A percentile compares a stretch with the other conserved stretches of the same genome.
phyloP scores from a whole-genome alignment of 2,797 vertebrate species.

The Rhadinocentrus ornatus region DNA sequence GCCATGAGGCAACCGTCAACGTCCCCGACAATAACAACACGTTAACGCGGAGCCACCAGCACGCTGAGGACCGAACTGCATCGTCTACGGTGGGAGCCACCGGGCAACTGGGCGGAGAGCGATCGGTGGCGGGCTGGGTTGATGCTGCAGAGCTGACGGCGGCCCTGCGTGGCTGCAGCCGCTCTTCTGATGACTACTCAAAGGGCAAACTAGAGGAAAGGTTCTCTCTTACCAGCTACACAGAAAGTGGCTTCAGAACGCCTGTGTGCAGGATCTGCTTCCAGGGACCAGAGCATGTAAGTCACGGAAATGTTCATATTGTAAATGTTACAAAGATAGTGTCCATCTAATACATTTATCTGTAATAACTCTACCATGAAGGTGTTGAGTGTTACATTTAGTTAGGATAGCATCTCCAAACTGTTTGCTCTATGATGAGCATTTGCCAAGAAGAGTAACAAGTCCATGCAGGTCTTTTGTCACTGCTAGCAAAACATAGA shows the following conservation, averaged over 20 bases:
- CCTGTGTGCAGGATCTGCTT: slow-evolving; percentile 99
- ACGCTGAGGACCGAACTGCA: slow-evolving; percentile 79
- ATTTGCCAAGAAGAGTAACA: slow-evolving; percentile 15
- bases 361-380: background rate
- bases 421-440: background rate
- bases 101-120: slow-evolving; percentile 74
- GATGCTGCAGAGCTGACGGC: slow-evolving; percentile 85
- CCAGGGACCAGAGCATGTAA: slow-evolving; percentile 97
- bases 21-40: slow-evolving; percentile 87
- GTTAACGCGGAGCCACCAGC: slow-evolving; percentile 80
- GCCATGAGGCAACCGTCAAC: slow-evolving; percentile 74
- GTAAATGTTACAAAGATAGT: background rate
- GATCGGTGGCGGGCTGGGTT: slow-evolving; percentile 80
- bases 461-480: slow-evolving; percentile 18
- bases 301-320: slow-evolving; percentile 45
- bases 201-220: slow-evolving; percentile 93
- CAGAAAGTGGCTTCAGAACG: slow-evolving; percentile 95
- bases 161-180: slow-evolving; percentile 87
- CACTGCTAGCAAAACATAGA: too few species aligned
- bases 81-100: slow-evolving; percentile 76
- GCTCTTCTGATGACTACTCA: slow-evolving; percentile 91
- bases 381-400: background rate
- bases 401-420: background rate
- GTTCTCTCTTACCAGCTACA: slow-evolving; percentile 94
- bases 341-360: background rate